Conservation (phyloP, 2,113 vertebrate species). For the Synodontis membranacea region DNA sequence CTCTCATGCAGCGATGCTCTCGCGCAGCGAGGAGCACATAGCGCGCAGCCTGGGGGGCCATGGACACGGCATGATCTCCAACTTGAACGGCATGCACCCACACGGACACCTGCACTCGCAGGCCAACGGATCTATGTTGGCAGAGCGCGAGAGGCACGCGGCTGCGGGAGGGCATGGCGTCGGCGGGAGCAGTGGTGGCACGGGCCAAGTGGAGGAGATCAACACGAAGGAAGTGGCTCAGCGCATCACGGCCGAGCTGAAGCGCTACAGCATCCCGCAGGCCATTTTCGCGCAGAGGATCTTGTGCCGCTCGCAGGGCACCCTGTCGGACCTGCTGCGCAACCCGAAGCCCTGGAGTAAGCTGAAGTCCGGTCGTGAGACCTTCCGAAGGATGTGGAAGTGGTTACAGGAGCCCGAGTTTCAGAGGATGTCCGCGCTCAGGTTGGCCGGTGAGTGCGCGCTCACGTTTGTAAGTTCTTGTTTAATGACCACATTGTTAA, state of each 20-base stretch:
- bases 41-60: conserved; percentile 85
- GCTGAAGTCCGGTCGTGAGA: conserved; percentile 98
- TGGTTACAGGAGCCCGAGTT: conserved; percentile 98
- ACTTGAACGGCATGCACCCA: conserved; percentile 86
- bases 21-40: conserved; percentile 90
- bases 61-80: conserved; percentile 85
- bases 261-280: conserved; percentile 97
- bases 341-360: conserved; percentile 99
- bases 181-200: conserved; percentile 75
- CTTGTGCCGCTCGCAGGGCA: conserved; percentile 95
- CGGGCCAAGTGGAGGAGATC: conserved; percentile 91
- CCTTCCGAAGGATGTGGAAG: conserved; percentile 98
- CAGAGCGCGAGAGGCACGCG: conserved; percentile 79
- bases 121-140: conserved; percentile 78
- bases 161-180: conserved; percentile 66
- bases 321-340: conserved; percentile 93
- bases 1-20: conserved; percentile 90
- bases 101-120: conserved; percentile 86
- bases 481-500: conserved; percentile 35
- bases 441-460: conserved; percentile 86
- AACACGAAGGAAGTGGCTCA: conserved; percentile 98
- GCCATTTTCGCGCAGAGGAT: conserved; percentile 98
- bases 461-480: conserved; percentile 34
- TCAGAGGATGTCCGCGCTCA: conserved; percentile 94
- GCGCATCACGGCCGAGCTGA: conserved; percentile 95